Conservation (phyloP, 1,140 invertebrate genomes). For the Drosophila sulfurigaster region DNA sequence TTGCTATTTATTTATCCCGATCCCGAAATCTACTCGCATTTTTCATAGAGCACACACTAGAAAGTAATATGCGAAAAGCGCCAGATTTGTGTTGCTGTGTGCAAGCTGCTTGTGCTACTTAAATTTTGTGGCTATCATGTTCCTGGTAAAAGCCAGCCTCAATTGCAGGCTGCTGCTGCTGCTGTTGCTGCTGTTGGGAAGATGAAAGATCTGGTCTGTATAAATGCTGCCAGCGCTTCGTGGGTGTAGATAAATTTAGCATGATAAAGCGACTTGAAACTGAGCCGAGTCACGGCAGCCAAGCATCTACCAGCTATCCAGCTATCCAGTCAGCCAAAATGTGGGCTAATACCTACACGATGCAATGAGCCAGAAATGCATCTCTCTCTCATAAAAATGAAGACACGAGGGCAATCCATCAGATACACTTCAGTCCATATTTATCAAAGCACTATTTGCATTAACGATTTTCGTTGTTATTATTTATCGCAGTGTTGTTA, state of each 20-base stretch:
- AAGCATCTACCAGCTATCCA: background rate
- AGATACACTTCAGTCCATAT: constrained; percentile 20
- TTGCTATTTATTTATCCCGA: constrained; percentile 28
- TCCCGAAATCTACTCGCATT: constrained; percentile 46
- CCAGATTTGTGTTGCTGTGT: background rate
- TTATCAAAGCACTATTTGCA: constrained; percentile 2
- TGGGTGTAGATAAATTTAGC: constrained; percentile 74
- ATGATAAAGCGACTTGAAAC: constrained; percentile 62
- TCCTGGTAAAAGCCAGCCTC: constrained; percentile 33
- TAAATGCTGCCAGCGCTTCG: constrained; percentile 69
- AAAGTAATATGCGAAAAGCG: constrained; percentile 28
- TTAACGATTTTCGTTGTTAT: constrained; percentile 6
- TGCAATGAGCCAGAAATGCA: constrained; percentile 34
- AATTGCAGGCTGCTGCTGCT: constrained; percentile 11
- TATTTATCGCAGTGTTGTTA: constrained; percentile 34
- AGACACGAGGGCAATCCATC: constrained; percentile 64
- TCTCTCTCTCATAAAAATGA: constrained; percentile 11
- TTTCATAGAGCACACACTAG: constrained; percentile 41
- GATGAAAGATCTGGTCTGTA: constrained; percentile 63
- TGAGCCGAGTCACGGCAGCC: constrained; percentile 57
- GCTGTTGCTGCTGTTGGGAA: constrained; percentile 20
- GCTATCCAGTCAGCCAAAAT: constrained; percentile 5
- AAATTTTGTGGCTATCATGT: constrained; percentile 30
- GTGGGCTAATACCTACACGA: constrained; percentile 56
- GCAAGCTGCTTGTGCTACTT: constrained; percentile 46